These are phyloP conservation scores for Glareola pratincola DNA, from an alignment of 2,113 vertebrate genomes.

Conservation along the genomic window DNA sequence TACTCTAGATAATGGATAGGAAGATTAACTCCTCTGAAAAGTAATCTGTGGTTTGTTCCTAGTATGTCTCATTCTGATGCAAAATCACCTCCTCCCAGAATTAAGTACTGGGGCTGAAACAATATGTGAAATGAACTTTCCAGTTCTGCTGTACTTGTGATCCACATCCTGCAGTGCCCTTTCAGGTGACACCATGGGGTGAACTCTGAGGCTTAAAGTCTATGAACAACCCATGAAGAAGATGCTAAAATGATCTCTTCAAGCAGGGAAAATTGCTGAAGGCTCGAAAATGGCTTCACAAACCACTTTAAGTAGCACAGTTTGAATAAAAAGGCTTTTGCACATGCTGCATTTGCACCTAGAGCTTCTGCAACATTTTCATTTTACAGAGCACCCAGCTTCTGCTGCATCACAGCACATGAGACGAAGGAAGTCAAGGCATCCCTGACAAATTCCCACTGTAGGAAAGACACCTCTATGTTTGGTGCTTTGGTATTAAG, in stretches of 20 bases:
- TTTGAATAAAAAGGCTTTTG: constrained; percentile 23
- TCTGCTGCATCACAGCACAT: fast-evolving
- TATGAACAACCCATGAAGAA: background rate
- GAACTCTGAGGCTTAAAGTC: background rate
- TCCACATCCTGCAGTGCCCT: background rate
- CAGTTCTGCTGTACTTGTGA: background rate
- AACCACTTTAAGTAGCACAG: constrained; percentile 28
- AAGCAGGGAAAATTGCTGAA: constrained; percentile 32
- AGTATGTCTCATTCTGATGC: constrained; percentile 63
- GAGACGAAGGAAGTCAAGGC: background rate
- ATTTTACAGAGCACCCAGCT: background rate
- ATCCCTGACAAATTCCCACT: background rate
- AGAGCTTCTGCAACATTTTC: background rate
- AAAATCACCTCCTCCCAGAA: constrained; percentile 70
- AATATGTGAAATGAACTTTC: constrained; percentile 38
- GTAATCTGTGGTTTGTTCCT: constrained; percentile 67
- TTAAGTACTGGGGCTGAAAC: constrained; percentile 65
- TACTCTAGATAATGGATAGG: constrained; percentile 74
- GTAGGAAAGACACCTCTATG: background rate
- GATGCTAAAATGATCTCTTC: constrained; percentile 24
- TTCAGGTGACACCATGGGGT: background rate
- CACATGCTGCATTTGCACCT: constrained; percentile 17
- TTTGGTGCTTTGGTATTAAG: background rate
- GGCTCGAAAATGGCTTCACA: background rate
- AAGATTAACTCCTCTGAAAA: constrained; percentile 72